Conservation (phyloP, 2,797 vertebrate species). For the Remorina albescens region DNA sequence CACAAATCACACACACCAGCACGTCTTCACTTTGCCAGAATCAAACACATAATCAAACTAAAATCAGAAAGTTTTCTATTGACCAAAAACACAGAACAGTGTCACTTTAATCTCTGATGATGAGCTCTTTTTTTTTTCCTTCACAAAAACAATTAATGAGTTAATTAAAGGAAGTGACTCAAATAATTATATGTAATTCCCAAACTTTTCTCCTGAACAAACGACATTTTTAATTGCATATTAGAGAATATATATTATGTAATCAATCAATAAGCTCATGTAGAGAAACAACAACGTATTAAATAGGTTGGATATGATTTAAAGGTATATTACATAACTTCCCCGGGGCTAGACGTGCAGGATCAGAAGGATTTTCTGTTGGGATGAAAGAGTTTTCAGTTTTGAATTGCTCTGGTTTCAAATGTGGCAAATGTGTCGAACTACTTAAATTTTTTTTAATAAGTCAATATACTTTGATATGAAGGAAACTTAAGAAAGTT, state of each 20-base stretch:
- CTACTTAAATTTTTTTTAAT: no score
- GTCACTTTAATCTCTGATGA: not conserved
- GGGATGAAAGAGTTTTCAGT: no score
- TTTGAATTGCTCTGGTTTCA: conserved; percentile 40
- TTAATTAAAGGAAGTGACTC: not conserved
- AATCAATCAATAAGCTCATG: no score
- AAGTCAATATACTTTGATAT: not conserved
- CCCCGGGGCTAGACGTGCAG: no score
- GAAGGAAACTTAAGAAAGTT: conserved; percentile 4
- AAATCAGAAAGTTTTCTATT: conserved; percentile 1
- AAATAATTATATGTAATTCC: not conserved
- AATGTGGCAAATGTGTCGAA: conserved; percentile 9
- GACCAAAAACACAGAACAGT: not conserved
- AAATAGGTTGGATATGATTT: no score
- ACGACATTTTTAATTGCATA: not conserved
- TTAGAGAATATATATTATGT: not conserved
- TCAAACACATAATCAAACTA: no score
- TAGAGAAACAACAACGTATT: no score
- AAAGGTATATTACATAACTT: no score
- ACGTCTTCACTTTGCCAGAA: no score
- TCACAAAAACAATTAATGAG: not conserved
- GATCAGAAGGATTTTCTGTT: no score
- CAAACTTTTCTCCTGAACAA: not conserved
- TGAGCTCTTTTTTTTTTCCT: not conserved
- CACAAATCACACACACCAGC: conserved; percentile 41